Evolutionary conservation across 2,888 invertebrate genomes (phyloP), one percentile per base, ranked within the genome.

Genomic region (Ophraella communa): DNA sequence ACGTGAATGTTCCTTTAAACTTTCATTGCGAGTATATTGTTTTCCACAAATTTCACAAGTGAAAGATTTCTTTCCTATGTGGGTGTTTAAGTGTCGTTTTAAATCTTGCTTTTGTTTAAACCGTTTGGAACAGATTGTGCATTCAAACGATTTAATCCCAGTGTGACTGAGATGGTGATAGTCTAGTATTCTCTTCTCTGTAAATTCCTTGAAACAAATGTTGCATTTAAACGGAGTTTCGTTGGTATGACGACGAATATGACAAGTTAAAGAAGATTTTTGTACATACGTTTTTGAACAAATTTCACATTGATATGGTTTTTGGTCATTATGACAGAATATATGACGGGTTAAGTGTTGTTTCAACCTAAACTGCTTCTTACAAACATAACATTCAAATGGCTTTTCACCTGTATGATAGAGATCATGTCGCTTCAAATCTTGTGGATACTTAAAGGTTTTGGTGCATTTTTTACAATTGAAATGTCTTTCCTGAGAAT

Each of bases 401-500:
- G 56, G 57, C 17, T 44, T 56, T 53, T 56, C 57, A 8, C 39
- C 57, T 49, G 47, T 23, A n/a, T 62, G 62, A n/a, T n/a, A 33
- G 11, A 20, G 35, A 5, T 23, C 4, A 23, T 62, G 62, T 4
- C 18, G 21, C n/a, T 5, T 49, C 10, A 62, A 8, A 39, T 58
- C 47, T 14, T 17, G 24, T 3, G 18, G 21, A 23, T 62, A 57
- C n/a, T 47, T 51, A 21, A 58, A 62, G 17, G n/a, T 58, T 21
- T 45, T 62, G 2, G 33, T 20, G 21, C 62, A 62, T 2, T 45
- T 20, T 21, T 62, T 24, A 23, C 62, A 62, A 23, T 54, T 30
- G 44, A 45, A 33, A 14, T 45, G 54, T 17, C 30, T 54, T 17
- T 42, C 30, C 10, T 45, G 24, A 17, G 35, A 39, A 30, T 88